Conservation (phyloP, 1,140 invertebrate species). For the Spodoptera litura region DNA sequence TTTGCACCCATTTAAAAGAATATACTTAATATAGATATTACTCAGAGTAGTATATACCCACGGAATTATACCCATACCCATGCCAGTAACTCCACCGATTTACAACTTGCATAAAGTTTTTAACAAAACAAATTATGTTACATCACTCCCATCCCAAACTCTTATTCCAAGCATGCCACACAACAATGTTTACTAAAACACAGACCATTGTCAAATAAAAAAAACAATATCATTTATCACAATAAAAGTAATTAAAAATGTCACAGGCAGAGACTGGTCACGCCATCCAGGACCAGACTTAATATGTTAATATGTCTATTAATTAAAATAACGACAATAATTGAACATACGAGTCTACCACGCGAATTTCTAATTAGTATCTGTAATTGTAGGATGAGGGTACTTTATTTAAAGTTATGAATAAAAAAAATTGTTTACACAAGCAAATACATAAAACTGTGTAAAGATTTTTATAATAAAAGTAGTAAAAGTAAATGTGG, state of each 20-base stretch:
- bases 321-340: background rate
- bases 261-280: constrained; percentile 10
- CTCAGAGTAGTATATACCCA: too few relatives aligned
- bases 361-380: constrained; percentile 40
- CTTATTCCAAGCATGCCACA: too few relatives aligned
- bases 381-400: background rate
- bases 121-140: too few relatives aligned
- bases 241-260: constrained; percentile 36
- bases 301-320: constrained; percentile 36
- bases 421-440: too few relatives aligned
- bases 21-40: too few relatives aligned
- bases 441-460: too few relatives aligned
- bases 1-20: too few relatives aligned
- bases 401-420: background rate
- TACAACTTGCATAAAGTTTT: too few relatives aligned
- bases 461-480: too few relatives aligned
- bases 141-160: background rate
- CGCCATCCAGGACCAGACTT: background rate
- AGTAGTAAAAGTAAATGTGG: too few relatives aligned
- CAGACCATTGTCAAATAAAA: background rate
- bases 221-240: constrained; percentile 20
- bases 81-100: too few relatives aligned
- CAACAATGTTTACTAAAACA: background rate
- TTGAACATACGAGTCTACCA: constrained; percentile 4
- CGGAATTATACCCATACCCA: too few relatives aligned